Conservation (phyloP, 2,888 invertebrate species). For the Ashinkailepas kermadecensis region DNA sequence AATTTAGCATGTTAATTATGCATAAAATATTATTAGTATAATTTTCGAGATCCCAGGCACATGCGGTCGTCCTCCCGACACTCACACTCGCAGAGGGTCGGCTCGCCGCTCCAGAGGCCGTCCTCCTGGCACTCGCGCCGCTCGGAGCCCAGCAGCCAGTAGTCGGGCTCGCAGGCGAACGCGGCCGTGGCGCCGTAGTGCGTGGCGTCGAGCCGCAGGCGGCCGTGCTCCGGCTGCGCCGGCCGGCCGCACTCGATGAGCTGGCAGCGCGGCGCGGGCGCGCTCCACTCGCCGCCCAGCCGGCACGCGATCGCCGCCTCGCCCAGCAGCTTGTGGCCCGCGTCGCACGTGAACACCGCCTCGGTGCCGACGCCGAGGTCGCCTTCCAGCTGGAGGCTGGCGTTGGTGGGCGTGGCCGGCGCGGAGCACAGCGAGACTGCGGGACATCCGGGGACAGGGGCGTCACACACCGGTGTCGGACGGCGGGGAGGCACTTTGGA, state of each 20-base stretch:
- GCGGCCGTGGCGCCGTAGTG: slow-evolving; percentile 78
- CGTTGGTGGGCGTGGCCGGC: slow-evolving; percentile 71
- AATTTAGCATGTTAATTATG: too few relatives aligned
- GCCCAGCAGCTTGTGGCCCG: slow-evolving; percentile 76
- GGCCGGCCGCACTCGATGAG: slow-evolving; percentile 43
- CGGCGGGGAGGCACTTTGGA: too few relatives aligned
- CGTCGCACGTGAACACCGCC: slow-evolving; percentile 70
- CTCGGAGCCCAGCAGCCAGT: slow-evolving; percentile 60
- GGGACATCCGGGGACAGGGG: neutral
- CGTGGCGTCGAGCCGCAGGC: slow-evolving; percentile 72
- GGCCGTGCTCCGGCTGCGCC: slow-evolving; percentile 40
- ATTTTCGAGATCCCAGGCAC: too few relatives aligned
- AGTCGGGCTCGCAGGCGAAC: slow-evolving; percentile 75
- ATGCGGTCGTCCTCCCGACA: slow-evolving; percentile 54
- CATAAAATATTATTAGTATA: too few relatives aligned
- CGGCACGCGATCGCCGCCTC: slow-evolving; percentile 73
- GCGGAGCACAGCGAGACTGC: neutral
- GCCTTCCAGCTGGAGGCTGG: slow-evolving; percentile 78
- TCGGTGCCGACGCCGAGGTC: slow-evolving; percentile 44
- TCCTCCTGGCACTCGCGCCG: slow-evolving; percentile 45
- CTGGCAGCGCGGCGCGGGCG: slow-evolving; percentile 69
- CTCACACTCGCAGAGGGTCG: slow-evolving; percentile 32
- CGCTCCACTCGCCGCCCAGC: slow-evolving; percentile 77
- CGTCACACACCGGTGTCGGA: too few relatives aligned
- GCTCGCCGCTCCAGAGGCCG: slow-evolving; percentile 73